Evolutionary conservation across 2,797 vertebrate genomes (phyloP).

Genomic region (Tokudaia tokunoshimensis): DNA sequence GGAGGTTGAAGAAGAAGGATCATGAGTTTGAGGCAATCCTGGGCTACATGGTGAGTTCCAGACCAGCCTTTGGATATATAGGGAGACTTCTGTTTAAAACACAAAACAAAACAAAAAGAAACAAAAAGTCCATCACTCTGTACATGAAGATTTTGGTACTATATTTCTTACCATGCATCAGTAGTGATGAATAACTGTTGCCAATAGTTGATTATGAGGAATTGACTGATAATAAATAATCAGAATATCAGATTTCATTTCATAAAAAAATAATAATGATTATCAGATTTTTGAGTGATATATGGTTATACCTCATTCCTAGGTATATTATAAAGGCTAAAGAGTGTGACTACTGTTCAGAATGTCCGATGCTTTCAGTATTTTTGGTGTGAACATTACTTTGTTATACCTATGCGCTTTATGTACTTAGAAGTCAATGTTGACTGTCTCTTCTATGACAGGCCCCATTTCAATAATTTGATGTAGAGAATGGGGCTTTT

Average conservation of each 20-base stretch:
- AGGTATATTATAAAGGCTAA: background rate
- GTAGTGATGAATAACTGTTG: background rate
- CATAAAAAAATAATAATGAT: constrained; percentile 35
- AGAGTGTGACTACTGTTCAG: background rate
- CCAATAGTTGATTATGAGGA: background rate
- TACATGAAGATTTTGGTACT: background rate
- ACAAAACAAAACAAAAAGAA: background rate
- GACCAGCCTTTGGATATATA: background rate
- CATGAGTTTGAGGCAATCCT: background rate
- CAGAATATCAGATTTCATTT: background rate
- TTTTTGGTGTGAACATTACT: background rate
- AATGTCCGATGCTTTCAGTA: background rate
- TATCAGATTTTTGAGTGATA: background rate
- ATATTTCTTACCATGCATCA: background rate
- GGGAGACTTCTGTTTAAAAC: background rate
- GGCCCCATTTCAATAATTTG: background rate
- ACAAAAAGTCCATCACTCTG: background rate
- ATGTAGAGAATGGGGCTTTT: background rate
- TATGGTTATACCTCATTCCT: background rate
- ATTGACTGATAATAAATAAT: background rate
- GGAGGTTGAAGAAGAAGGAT: background rate
- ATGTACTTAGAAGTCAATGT: background rate
- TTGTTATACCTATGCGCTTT: background rate
- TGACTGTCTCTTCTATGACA: background rate
- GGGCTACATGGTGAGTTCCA: background rate